Base-by-base conservation (phyloP, 2,797 vertebrate species). In the Thamnophis elegans region DNA sequence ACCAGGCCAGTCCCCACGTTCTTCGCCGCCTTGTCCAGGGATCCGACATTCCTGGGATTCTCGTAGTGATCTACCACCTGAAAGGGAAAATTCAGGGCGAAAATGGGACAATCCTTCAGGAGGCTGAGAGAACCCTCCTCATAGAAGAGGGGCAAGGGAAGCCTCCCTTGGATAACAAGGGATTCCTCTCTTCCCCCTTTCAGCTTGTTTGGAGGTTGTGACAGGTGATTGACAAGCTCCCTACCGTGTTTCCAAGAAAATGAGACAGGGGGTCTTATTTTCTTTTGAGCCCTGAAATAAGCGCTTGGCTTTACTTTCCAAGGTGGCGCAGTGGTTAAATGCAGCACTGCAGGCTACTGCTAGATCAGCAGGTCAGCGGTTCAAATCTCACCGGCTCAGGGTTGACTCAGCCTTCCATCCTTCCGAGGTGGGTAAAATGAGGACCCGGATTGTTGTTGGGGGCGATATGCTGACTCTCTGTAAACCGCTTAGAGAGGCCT, bases 41-140 rank as follows among this genome's bases (percentile, higher is more conserved):
- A 98, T 4, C 99, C 99, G 42, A 99, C 99, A 0, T 99, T 99
- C 94, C 99, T 98, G 18, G 99, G 99, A 96, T 99, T 99, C 95
- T 99, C 99, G 95, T 99, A 99, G 94, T 99, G 99, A 95, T 99
- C 99, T 89, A 99, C 98, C 91, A 99, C 99, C 99, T 99, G 94
- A 20, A 95, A 90, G 87, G 87, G 91, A 87, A 94, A 14, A 18
- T 54, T 88, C 91, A 14, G 85, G 5, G 93, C 1, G 78, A 60
- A 51, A 25, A 5, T 11, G 11, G 16, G 89, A 13, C 4, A 58
- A 5, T 26, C 18, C 26, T 28, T 5, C 36, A 36, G n/a, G 13
- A 47, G 7, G 7, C 32, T 11, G 5, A 68, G 51, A 10, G 26
- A 56, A 20, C 7, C 4, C 42, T n/a, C 42, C 42, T 12, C 16